phyloP scores from a whole-genome alignment of 2,797 vertebrate species.

The Alectoris magna region DNA sequence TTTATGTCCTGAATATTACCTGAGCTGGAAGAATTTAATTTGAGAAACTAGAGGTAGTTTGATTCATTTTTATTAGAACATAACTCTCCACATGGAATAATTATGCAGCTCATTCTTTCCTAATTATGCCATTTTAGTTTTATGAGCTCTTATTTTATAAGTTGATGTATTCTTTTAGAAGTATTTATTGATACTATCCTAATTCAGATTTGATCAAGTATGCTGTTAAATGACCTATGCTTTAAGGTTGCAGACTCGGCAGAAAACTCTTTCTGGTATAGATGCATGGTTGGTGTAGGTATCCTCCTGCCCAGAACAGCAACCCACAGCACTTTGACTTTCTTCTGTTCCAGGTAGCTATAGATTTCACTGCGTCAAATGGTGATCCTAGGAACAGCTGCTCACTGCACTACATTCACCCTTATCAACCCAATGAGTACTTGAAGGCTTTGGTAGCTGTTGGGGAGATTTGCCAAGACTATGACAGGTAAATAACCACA shows the following conservation, averaged over 20 bases:
- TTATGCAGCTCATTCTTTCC: not conserved
- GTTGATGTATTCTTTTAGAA: not conserved
- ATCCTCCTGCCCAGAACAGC: not conserved
- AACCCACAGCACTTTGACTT: not conserved
- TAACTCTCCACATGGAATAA: not conserved
- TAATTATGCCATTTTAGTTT: not conserved
- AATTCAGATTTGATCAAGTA: not conserved
- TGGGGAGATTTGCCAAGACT: slow-evolving; percentile 99
- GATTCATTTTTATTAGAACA: slow-evolving; percentile 25
- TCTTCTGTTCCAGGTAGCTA: slow-evolving; percentile 89
- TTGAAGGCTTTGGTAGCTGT: slow-evolving; percentile 97
- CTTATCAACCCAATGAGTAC: slow-evolving; percentile 98
- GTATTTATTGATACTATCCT: not conserved
- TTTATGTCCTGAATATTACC: slow-evolving; percentile 2
- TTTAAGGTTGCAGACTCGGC: not conserved
- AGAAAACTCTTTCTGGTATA: not conserved
- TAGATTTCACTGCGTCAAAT: slow-evolving; percentile 98
- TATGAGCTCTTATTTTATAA: not conserved
- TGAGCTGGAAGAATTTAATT: slow-evolving; percentile 41
- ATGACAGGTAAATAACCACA: slow-evolving; percentile 89
- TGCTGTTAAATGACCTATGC: not conserved
- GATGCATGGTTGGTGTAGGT: accelerated
- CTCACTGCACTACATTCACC: slow-evolving; percentile 98
- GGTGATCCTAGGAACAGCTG: slow-evolving; percentile 98
- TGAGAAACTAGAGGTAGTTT: slow-evolving; percentile 23